Evolutionary conservation across 2,113 vertebrate genomes (phyloP).

Genomic region (Amphiprion ocellaris): DNA sequence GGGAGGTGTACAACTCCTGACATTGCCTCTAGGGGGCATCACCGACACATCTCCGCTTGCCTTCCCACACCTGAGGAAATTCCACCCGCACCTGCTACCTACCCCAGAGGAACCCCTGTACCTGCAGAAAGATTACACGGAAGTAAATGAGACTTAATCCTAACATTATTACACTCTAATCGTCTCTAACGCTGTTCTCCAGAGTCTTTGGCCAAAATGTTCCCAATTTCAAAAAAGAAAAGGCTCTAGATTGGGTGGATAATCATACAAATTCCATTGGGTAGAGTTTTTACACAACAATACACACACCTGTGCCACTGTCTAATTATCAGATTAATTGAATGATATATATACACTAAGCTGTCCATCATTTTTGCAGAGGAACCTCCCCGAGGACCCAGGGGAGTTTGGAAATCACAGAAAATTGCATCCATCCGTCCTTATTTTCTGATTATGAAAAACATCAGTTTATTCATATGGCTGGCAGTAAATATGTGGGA

Average conservation of each 20-base stretch:
- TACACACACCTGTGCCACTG: not conserved
- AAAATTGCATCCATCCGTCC: not conserved
- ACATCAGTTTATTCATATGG: not conserved
- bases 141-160: constrained; percentile 27
- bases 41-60: constrained; percentile 9
- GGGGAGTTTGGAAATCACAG: constrained; percentile 41
- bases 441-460: not conserved
- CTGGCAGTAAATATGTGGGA: not conserved
- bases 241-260: not conserved
- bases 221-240: not conserved
- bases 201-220: not conserved
- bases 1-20: not conserved
- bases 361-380: not conserved
- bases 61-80: constrained; percentile 41
- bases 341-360: not conserved
- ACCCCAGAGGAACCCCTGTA: constrained; percentile 1
- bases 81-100: constrained; percentile 49
- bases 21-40: constrained; percentile 54
- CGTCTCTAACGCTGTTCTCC: not conserved
- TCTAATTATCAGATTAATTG: not conserved
- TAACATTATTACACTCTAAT: constrained; percentile 9
- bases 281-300: not conserved
- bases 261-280: not conserved
- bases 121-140: constrained; percentile 37
- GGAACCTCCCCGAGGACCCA: constrained; percentile 41